Conservation (phyloP, 2,797 vertebrate species). For the Rhabdophis nuchalis region DNA sequence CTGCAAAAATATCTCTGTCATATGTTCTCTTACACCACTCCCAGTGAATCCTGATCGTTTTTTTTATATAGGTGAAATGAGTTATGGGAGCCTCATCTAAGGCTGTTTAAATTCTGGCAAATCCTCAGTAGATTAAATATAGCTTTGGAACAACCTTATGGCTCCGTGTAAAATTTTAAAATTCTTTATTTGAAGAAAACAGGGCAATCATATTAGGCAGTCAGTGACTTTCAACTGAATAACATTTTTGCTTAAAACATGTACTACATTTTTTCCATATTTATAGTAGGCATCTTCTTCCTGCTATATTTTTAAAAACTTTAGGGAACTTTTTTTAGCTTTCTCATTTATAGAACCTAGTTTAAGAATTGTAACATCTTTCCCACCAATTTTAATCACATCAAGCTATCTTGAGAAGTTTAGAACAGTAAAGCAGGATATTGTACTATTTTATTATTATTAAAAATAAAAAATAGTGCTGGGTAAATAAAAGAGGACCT, state of each 20-base stretch:
- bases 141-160: neutral
- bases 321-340: neutral
- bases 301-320: neutral
- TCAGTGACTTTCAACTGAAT: neutral
- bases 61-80: neutral
- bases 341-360: neutral
- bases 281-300: neutral
- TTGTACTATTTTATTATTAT: neutral
- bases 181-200: neutral
- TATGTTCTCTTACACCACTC: neutral
- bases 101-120: neutral
- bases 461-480: neutral
- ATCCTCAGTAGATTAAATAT: neutral
- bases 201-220: neutral
- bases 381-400: neutral
- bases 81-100: neutral
- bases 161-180: neutral
- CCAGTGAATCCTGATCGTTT: neutral
- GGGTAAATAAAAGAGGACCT: neutral
- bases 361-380: neutral
- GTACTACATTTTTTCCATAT: too few relatives aligned
- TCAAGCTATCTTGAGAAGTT: neutral
- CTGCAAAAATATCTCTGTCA: neutral
- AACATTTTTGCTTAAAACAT: neutral
- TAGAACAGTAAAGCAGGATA: neutral